Conservation (phyloP, 1,140 invertebrate species). For the Drosophila kohkoa region DNA sequence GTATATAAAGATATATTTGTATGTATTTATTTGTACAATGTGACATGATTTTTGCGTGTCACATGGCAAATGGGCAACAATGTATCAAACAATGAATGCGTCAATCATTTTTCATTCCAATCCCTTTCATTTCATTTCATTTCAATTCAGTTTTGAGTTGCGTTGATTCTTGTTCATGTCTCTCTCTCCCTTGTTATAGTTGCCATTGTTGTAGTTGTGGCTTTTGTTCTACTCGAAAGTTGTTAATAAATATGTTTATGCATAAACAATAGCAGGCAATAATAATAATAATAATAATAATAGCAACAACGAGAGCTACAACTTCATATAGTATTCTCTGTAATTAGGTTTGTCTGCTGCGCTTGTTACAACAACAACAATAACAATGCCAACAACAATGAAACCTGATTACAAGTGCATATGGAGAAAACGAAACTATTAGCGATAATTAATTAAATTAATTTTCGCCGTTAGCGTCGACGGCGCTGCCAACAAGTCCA, state of each 20-base stretch:
- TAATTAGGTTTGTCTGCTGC: conserved; percentile 38
- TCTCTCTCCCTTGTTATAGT: neutral
- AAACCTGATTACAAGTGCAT: conserved; percentile 58
- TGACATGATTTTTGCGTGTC: conserved; percentile 76
- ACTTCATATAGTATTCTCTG: conserved; percentile 24
- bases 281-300: too few species aligned
- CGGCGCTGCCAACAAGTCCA: conserved; percentile 34
- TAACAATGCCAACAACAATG: conserved; percentile 16
- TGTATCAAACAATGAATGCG: conserved; percentile 74
- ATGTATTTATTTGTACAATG: conserved; percentile 1
- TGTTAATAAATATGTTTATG: conserved; percentile 57
- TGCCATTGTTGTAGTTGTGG: conserved; percentile 1
- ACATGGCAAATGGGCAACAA: conserved; percentile 70
- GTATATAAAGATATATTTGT: neutral
- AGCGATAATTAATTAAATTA: conserved; percentile 79
- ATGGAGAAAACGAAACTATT: conserved; percentile 48
- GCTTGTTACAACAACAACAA: conserved; percentile 32
- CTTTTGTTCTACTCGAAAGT: conserved; percentile 32
- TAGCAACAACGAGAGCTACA: conserved; percentile 3
- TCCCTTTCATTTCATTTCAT: conserved; percentile 16
- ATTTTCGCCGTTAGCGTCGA: conserved; percentile 57
- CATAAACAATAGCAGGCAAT: conserved; percentile 49
- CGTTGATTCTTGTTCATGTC: conserved; percentile 22
- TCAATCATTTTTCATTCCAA: conserved; percentile 58
- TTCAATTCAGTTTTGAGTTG: conserved; percentile 25